Base-by-base conservation (phyloP, 2,113 vertebrate species). In the Istiophorus platypterus region DNA sequence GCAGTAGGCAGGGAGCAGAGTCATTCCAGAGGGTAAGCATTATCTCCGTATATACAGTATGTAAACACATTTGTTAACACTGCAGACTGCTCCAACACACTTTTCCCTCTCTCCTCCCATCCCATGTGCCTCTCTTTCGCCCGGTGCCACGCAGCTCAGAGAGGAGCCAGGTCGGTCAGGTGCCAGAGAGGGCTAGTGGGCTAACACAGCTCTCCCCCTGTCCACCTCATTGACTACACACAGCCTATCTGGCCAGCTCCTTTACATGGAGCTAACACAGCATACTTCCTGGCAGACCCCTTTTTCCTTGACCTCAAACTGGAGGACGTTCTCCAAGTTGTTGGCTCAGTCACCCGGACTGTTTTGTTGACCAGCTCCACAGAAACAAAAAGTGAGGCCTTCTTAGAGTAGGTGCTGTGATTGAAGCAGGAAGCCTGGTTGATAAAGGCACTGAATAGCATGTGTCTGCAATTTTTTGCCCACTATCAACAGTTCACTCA, bases 221-320 rank as follows among this genome's bases (percentile, higher is more conserved):
- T 87, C 84, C 88, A 85, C 76, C 90, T 89, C 85, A 86, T 90
- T 86, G 83, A 81, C 88, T 89, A 74, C 63, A 81, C 78, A 76
- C 75, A 73, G 77, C 64, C 80, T 76, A 58, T 86, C 85, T 91
- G 94, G 84, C 89, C 84, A 82, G 82, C 89, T 89, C 82, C 71
- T 74, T 85, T 65, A 77, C 54, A 20, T 66, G 6, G 80, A 76
- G 78, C 61, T 85, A 76, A 61, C 74, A 58, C 80, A 42, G 59
- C 88, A 76, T 80, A 85, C 85, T 81, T 92, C 82, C 92, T 95
- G 94, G 93, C 94, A 94, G 68, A 74, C 51, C 34, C 49, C 57
- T n/a, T 80, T 93, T 92, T 92, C 76, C 91, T 91, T 95, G 94
- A 95, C 94, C 93, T 95, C 91, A 74, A 89, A 59, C 74, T 87